Percentiles rank a stretch among this genome's conserved stretches.
These are phyloP conservation scores for Xerus rutilus DNA, from an alignment of 2,797 vertebrate genomes.

Conservation along the genomic window DNA sequence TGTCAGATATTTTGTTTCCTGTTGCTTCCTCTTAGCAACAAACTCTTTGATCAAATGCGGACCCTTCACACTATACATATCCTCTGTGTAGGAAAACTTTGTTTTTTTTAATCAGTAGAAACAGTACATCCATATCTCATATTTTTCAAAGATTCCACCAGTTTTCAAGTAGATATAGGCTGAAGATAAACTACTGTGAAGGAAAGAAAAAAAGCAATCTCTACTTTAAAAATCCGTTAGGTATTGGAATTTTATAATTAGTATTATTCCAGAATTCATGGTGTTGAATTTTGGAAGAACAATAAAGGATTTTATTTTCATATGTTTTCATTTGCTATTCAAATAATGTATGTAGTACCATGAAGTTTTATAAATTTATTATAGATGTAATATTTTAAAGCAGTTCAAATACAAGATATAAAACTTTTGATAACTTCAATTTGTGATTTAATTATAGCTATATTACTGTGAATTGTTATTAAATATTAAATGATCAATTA, in stretches of 20 bases:
- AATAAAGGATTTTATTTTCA: constrained; percentile 9
- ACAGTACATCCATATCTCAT: background rate
- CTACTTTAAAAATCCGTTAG: background rate
- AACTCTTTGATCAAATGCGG: background rate
- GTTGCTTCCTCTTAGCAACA: background rate
- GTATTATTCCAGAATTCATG: background rate
- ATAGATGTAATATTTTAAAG: constrained; percentile 34
- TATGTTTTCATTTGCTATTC: background rate
- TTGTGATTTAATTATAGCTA: constrained; percentile 62
- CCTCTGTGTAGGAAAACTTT: background rate
- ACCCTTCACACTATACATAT: too few relatives aligned
- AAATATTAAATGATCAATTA: constrained; percentile 77
- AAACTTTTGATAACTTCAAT: constrained; percentile 30
- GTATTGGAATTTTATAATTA: background rate
- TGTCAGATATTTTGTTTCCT: background rate
- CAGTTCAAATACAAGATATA: background rate
- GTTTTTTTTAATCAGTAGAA: background rate
- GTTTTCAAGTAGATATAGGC: background rate
- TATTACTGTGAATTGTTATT: constrained; percentile 49
- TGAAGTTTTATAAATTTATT: constrained; percentile 56
- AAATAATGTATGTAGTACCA: constrained; percentile 1
- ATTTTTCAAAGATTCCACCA: background rate
- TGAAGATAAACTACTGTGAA: background rate
- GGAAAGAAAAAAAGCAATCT: background rate
- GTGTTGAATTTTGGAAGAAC: background rate